Conservation (phyloP, 2,888 invertebrate species). For the Notodonta dromedarius region DNA sequence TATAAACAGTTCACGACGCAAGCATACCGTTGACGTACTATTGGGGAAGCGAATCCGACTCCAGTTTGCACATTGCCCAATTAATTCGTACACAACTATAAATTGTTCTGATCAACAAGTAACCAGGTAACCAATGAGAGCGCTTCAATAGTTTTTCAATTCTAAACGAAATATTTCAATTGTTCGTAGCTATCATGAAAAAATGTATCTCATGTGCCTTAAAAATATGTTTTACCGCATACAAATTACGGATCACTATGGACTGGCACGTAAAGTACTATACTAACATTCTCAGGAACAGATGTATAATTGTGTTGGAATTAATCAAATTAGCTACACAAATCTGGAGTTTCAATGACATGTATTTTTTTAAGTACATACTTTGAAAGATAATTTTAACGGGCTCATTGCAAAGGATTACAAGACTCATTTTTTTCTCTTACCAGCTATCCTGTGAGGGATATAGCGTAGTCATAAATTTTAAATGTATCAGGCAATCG, state of each 20-base stretch:
- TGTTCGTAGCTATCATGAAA: not conserved
- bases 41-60: not conserved
- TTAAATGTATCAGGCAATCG: not conserved
- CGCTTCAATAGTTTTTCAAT: too few relatives aligned
- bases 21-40: too few relatives aligned
- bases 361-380: conserved; percentile 2
- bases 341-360: not conserved
- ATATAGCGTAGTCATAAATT: not conserved
- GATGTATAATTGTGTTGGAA: not conserved
- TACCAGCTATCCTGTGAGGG: not conserved
- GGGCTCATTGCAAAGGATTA: not conserved
- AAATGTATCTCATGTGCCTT: not conserved
- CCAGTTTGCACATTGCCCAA: not conserved
- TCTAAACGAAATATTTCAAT: not conserved
- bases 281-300: not conserved
- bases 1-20: too few relatives aligned
- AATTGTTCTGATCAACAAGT: not conserved
- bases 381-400: not conserved
- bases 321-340: not conserved
- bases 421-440: not conserved
- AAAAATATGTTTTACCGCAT: not conserved
- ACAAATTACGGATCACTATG: not conserved
- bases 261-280: too few relatives aligned
- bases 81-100: not conserved
- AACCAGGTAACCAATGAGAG: too few relatives aligned